phyloP scores from a whole-genome alignment of 53 echinoderm and acorn worm genomes.

The Hippasteria phrygiana region DNA sequence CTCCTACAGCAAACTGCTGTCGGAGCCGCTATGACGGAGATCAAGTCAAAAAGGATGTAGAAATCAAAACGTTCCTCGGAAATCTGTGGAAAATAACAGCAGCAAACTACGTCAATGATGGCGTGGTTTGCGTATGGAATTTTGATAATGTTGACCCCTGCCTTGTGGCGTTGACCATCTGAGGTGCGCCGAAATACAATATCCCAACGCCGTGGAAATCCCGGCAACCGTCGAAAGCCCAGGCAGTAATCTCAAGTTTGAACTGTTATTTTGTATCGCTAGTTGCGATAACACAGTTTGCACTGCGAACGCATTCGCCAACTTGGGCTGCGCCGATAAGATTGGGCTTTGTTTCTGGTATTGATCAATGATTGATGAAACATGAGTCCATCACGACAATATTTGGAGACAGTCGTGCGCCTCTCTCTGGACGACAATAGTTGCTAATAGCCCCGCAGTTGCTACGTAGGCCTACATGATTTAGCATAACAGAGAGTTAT shows the following conservation, averaged over 20 bases:
- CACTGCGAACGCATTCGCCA: not conserved
- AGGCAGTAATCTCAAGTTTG: conserved; percentile 12
- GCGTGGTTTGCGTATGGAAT: too few relatives aligned
- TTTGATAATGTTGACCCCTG: too few relatives aligned
- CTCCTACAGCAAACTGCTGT: too few relatives aligned
- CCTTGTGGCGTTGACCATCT: not conserved
- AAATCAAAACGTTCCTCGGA: too few relatives aligned
- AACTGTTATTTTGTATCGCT: not conserved
- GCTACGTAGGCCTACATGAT: not conserved
- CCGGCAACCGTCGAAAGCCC: not conserved
- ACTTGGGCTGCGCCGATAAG: not conserved
- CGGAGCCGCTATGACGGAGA: too few relatives aligned
- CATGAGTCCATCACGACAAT: conserved; percentile 6
- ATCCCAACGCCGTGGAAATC: not conserved
- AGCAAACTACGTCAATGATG: too few relatives aligned
- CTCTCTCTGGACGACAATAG: not conserved
- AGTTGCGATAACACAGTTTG: not conserved
- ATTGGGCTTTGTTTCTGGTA: not conserved
- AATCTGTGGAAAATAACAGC: not conserved
- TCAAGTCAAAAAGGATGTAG: too few relatives aligned
- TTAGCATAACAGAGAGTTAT: too few relatives aligned
- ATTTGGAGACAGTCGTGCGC: not conserved
- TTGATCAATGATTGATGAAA: conserved; percentile 18
- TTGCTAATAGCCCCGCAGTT: not conserved
- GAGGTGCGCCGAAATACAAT: not conserved